Evolutionary conservation across 2,113 vertebrate species (phyloP), one percentile per base, ranked within the genome.

Genomic region (Microcebus murinus): DNA sequence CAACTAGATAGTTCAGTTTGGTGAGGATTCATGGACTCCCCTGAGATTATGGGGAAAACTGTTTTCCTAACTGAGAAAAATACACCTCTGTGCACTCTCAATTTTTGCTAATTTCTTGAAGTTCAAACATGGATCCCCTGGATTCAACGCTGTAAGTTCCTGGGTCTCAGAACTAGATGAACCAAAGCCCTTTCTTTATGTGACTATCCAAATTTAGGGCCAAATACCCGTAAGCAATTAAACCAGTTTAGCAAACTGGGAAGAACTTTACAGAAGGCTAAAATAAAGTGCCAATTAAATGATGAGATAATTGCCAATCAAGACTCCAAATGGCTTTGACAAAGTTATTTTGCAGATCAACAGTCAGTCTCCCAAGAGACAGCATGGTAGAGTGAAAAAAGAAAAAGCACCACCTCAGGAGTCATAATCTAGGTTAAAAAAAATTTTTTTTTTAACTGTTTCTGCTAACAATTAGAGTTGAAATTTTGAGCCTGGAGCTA

Each of bases 291-390:
- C n/a, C n/a, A 57, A 34, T 88, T 80, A 87, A 61, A 82, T 23
- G 20, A n/a, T n/a, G 31, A 91, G 80, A 27, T 25, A 76, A 8
- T 39, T 61, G 45, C 87, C 88, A 68, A 83, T 73, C 93, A 61
- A 87, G 83, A 65, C 52, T 96, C 57, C 67, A 96, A 92, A 85
- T 82, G 80, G 73, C 73, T 86, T 89, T 65, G 80, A 42, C 36
- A 95, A 89, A 91, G 92, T 95, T 91, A 77, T 91, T 91, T 94
- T 93, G 84, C 74, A 73, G 84, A 80, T 91, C 65, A 65, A 15
- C 88, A 87, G 20, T 91, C 21, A 57, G 23, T 34, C 25, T 94
- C 87, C 39, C 39, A 94, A 83, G 74, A 86, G 45, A 83, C 36
- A 93, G 50, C 15, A n/a, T 27, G 34, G 36, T 73, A 9, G 4